Evolutionary conservation across 2,113 vertebrate genomes (phyloP).

Genomic region (Solenodon paradoxus): DNA sequence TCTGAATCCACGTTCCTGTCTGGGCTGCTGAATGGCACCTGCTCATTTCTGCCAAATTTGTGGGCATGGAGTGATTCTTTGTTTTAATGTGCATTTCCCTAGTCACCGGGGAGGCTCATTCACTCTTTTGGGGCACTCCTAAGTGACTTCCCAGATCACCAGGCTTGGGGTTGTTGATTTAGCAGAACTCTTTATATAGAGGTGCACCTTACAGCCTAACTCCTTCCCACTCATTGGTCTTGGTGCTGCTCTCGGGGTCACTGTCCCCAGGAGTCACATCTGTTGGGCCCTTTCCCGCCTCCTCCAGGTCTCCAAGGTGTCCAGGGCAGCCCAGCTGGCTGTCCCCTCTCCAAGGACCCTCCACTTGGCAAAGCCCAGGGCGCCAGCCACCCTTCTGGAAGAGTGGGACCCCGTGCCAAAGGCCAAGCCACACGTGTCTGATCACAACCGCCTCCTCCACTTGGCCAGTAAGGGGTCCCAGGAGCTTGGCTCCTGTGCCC

Average conservation of each 20-base stretch:
- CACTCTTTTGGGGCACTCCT: not conserved
- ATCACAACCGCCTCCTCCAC: conserved; percentile 53
- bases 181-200: not conserved
- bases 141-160: not conserved
- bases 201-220: not conserved
- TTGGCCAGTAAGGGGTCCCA: conserved; percentile 68
- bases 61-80: not conserved
- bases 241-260: not conserved
- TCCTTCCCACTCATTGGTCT: not conserved
- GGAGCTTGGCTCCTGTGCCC: not conserved
- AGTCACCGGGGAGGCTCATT: not conserved
- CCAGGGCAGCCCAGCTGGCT: conserved; percentile 63
- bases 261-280: rapidly evolving
- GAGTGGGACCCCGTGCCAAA: conserved; percentile 55
- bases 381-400: not conserved
- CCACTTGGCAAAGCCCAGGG: conserved; percentile 61
- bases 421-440: not conserved
- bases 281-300: not conserved
- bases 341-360: conserved; percentile 51
- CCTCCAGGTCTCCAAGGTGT: conserved; percentile 66
- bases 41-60: not conserved
- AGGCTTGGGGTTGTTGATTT: not conserved
- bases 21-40: not conserved
- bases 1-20: no score
- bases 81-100: not conserved